A percentile compares a stretch with the other conserved stretches of the same genome.
These are phyloP conservation scores for Columbina picui DNA, from an alignment of 2,113 vertebrate genomes.

Conservation along the genomic window DNA sequence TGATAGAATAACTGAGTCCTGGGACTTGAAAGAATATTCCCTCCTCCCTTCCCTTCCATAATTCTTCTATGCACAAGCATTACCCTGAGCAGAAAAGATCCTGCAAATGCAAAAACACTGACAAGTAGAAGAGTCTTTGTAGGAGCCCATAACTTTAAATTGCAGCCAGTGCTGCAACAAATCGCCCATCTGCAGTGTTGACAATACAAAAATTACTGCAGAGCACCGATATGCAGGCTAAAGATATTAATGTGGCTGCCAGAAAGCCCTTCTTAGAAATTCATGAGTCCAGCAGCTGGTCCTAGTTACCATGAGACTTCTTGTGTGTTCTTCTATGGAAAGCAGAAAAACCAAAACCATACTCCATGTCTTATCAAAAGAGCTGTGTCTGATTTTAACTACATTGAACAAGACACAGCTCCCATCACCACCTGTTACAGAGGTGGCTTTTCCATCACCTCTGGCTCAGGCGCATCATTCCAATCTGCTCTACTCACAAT, in stretches of 20 bases:
- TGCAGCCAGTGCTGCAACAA: background rate
- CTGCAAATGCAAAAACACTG: background rate
- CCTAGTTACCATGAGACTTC: background rate
- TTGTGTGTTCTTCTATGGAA: background rate
- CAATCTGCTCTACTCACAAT: background rate
- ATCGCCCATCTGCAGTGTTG: background rate
- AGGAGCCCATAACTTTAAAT: background rate
- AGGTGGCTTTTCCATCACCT: background rate
- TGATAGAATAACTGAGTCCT: background rate
- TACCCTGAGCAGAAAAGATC: background rate
- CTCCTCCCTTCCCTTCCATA: background rate
- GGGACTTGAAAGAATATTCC: background rate
- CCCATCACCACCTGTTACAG: background rate
- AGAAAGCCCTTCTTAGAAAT: slow-evolving; percentile 8
- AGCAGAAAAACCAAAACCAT: background rate
- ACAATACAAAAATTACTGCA: background rate
- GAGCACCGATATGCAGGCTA: background rate
- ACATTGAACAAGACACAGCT: background rate
- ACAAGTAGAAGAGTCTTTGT: background rate
- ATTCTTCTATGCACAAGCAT: background rate
- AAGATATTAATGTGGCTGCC: background rate
- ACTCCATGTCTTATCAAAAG: background rate
- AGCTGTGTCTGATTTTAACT: background rate
- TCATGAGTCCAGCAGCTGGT: background rate
- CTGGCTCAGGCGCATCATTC: background rate